Conservation (phyloP, 1,140 invertebrate genomes). For the Drosophila bipectinata region DNA sequence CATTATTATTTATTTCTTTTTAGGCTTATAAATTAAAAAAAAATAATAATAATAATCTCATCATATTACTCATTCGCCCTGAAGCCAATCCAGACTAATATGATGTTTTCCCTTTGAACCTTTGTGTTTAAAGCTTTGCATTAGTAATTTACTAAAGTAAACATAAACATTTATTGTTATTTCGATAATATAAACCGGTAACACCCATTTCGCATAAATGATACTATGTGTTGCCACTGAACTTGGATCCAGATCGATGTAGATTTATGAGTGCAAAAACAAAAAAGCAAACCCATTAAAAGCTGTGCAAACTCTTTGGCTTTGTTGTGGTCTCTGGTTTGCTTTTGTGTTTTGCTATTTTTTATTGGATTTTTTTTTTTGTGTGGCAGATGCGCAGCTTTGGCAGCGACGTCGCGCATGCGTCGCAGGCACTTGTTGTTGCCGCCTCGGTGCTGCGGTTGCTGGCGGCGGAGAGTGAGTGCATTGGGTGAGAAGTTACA, state of each 20-base stretch:
- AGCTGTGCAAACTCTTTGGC: constrained; percentile 24
- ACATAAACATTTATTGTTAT: constrained; percentile 1
- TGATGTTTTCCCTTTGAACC: no score
- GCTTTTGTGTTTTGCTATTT: constrained; percentile 3
- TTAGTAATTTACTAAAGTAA: constrained; percentile 6
- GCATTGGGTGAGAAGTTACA: constrained; percentile 75
- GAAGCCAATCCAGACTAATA: no score
- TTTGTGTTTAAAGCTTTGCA: background rate
- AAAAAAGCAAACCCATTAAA: constrained; percentile 30
- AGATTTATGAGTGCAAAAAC: constrained; percentile 62
- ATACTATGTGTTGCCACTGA: constrained; percentile 56
- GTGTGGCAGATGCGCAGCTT: constrained; percentile 43
- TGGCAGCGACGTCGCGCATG: constrained; percentile 21
- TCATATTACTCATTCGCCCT: no score
- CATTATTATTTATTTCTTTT: no score
- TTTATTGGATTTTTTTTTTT: background rate
- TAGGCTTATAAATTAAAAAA: no score
- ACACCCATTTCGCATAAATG: constrained; percentile 25
- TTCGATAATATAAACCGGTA: background rate
- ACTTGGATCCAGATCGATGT: constrained; percentile 51
- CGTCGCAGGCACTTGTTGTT: constrained; percentile 18
- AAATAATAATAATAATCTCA: no score
- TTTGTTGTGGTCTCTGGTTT: constrained; percentile 9
- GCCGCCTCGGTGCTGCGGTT: constrained; percentile 19
- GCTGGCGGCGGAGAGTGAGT: constrained; percentile 64